Evolutionary conservation across 2,113 vertebrate genomes (phyloP).

Genomic region (Callipepla squamata): DNA sequence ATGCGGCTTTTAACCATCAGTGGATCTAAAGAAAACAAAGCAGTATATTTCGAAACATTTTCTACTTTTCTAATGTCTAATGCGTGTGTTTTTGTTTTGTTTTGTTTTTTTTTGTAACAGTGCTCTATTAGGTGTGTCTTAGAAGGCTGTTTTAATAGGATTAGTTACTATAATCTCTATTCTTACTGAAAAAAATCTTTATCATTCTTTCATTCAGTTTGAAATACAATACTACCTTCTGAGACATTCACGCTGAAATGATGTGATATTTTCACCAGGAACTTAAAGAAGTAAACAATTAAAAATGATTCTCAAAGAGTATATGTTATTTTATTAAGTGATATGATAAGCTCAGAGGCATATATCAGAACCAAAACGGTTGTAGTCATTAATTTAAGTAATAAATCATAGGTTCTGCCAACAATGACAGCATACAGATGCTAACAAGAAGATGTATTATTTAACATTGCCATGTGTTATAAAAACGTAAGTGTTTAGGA

Average conservation of each 20-base stretch:
- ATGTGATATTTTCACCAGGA: constrained; percentile 52
- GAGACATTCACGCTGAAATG: constrained; percentile 45
- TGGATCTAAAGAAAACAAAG: not conserved
- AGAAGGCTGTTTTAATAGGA: not conserved
- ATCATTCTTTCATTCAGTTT: constrained; percentile 38
- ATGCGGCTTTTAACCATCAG: not conserved
- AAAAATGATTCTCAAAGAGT: constrained; percentile 69
- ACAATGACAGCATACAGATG: constrained; percentile 83
- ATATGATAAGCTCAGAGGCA: constrained; percentile 76
- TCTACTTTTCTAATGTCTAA: not conserved
- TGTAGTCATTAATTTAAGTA: constrained; percentile 80
- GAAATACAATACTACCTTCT: constrained; percentile 55
- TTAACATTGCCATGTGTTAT: constrained; percentile 79
- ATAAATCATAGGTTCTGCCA: constrained; percentile 81
- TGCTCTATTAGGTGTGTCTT: not conserved
- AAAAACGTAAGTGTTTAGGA: constrained; percentile 80
- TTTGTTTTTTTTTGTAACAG: not conserved
- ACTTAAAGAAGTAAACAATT: constrained; percentile 75
- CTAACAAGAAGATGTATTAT: constrained; percentile 84
- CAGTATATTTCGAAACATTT: not conserved
- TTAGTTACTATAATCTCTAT: not conserved
- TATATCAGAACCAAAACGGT: constrained; percentile 79
- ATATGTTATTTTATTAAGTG: constrained; percentile 77
- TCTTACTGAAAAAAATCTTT: constrained; percentile 27
- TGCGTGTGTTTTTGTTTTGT: not conserved